phyloP scores from a whole-genome alignment of 2,113 vertebrate genomes.

The Gambusia affinis region DNA sequence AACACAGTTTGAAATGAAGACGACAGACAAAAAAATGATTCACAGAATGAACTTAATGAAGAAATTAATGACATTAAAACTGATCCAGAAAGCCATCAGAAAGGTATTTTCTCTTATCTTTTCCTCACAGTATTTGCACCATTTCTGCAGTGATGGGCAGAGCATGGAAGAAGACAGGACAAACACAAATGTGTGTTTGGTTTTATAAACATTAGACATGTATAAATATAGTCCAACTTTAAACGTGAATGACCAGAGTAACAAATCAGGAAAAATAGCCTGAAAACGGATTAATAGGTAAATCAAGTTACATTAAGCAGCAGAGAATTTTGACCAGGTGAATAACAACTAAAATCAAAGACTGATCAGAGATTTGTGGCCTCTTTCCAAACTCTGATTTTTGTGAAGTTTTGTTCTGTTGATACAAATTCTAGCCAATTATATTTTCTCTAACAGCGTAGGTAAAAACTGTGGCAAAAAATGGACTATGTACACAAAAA shows the following conservation, averaged over 20 bases:
- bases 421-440: too few species aligned
- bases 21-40: constrained; percentile 56
- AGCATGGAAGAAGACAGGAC: background rate
- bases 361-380: background rate
- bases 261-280: background rate
- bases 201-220: background rate
- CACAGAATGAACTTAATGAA: constrained; percentile 41
- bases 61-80: constrained; percentile 47
- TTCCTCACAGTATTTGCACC: background rate
- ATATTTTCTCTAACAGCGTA: too few species aligned
- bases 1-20: constrained; percentile 50
- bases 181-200: background rate
- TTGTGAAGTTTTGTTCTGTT: too few species aligned
- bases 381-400: background rate
- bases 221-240: background rate
- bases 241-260: background rate
- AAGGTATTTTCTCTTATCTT: background rate
- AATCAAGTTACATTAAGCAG: constrained; percentile 38
- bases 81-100: constrained; percentile 9
- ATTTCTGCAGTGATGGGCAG: background rate
- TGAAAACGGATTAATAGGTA: constrained; percentile 1
- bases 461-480: background rate
- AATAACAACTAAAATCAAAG: constrained; percentile 23
- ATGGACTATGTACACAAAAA: background rate
- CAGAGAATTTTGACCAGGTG: constrained; percentile 23